These are phyloP conservation scores for Macrotrachela quadricornifera DNA, from an alignment of 1,140 invertebrate genomes.

Conservation along the genomic window DNA sequence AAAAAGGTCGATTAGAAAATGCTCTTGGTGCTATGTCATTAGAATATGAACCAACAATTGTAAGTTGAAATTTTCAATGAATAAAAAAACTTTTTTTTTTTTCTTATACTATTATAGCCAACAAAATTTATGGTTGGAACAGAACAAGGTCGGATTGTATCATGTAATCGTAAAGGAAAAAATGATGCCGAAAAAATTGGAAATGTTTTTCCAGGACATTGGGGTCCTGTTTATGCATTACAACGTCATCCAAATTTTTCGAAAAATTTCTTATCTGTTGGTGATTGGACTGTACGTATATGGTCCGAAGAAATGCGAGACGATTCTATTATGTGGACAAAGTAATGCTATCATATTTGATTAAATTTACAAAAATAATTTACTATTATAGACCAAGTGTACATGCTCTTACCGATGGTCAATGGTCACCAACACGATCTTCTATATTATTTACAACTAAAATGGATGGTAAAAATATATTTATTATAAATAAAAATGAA, in stretches of 20 bases:
- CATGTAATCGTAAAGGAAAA: conserved; percentile 61
- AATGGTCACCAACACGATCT: conserved; percentile 71
- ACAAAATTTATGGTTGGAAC: conserved; percentile 57
- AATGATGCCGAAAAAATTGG: conserved; percentile 52
- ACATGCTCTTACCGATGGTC: conserved; percentile 45
- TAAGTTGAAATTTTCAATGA: conserved; percentile 12
- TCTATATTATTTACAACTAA: conserved; percentile 67
- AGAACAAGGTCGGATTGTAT: conserved; percentile 51
- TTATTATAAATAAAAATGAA: too few species aligned
- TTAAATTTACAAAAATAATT: background rate
- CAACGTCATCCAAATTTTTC: conserved; percentile 67
- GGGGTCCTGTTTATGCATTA: conserved; percentile 59
- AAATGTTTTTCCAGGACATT: conserved; percentile 50
- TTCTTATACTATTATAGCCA: conserved; percentile 40
- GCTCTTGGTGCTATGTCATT: conserved; percentile 57
- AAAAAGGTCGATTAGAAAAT: conserved; percentile 45
- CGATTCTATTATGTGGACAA: conserved; percentile 70
- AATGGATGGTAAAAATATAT: too few species aligned
- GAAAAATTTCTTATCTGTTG: conserved; percentile 64
- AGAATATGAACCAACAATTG: conserved; percentile 68
- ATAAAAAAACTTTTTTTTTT: conserved; percentile 7
- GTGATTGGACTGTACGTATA: conserved; percentile 56
- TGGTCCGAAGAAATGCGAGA: conserved; percentile 80
- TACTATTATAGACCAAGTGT: conserved; percentile 17
- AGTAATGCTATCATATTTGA: conserved; percentile 28